Evolutionary conservation across 1,140 invertebrate genomes (phyloP), one percentile per base, ranked within the genome.

Genomic region (Hesperophylax magnus): DNA sequence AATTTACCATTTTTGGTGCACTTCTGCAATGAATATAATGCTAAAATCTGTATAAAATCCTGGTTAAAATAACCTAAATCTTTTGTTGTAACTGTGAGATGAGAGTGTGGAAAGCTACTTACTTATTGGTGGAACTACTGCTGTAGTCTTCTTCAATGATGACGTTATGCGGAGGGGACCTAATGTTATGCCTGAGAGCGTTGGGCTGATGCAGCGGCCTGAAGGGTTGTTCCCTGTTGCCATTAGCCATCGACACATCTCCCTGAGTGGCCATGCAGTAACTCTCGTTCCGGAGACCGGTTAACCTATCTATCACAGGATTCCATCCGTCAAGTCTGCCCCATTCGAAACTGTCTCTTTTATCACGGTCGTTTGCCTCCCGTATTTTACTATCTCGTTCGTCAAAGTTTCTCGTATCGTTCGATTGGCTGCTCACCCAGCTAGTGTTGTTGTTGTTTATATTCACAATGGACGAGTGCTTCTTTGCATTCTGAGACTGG

Each of bases 271-370:
- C 94, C 87, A 95, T 93, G 84, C 96, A 97, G 85, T 97, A 98
- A 86, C 96, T 97, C 87, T 97, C 96, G 85, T 97, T 97, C 20
- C 89, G 84, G 17, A 90, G 75, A 9, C 89, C 89, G 24, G 95
- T 97, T 82, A 97, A 88, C 85, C 96, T 90, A 86, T 97, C 96
- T 84, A 97, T 93, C 47, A 97, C 96, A 58, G 96, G 96, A 75
- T 90, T 90, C 89, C 89, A 90, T 1, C 89, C 89, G 63, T 90
- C 89, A 47, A 90, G 61, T 1, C 88, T 82, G 71, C 89, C 88
- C 89, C 89, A 90, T 80, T 90, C 89, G 80, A 90, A 90, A 82
- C 89, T 90, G 78, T 90, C 89, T 80, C 89, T 85, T 80, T 90
- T 90, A 84, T 90, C 89, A 77, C 88, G 87, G 0, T 87, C 87